phyloP scores from a whole-genome alignment of 2,888 invertebrate species.

The Zygogramma bicolorata region DNA sequence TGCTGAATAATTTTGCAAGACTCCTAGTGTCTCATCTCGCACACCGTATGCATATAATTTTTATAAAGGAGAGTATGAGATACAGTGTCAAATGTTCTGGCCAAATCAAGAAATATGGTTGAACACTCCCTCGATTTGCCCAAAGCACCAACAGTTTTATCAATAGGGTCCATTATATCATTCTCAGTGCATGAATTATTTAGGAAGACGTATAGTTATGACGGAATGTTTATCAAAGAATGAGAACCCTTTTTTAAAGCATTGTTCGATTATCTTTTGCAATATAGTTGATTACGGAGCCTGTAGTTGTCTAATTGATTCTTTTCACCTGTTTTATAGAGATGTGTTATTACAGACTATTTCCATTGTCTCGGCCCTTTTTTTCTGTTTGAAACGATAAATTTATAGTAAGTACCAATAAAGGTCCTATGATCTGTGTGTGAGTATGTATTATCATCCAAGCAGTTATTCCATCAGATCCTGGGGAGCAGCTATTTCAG shows the following conservation, averaged over 20 bases:
- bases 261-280: slow-evolving; percentile 5
- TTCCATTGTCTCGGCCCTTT: neutral
- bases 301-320: neutral
- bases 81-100: slow-evolving; percentile 14
- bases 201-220: slow-evolving; percentile 12
- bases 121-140: slow-evolving; percentile 8
- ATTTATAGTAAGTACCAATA: slow-evolving; percentile 7
- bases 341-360: neutral
- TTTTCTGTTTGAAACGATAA: neutral
- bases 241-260: slow-evolving; percentile 10
- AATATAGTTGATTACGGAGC: neutral
- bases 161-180: slow-evolving; percentile 13
- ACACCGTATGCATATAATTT: slow-evolving; percentile 2
- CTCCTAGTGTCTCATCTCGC: neutral
- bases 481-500: too few relatives aligned
- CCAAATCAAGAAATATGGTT: slow-evolving; percentile 14
- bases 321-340: neutral
- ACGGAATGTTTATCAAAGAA: slow-evolving; percentile 15
- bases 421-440: neutral
- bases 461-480: too few relatives aligned
- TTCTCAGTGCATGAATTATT: slow-evolving; percentile 7
- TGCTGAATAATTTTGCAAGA: slow-evolving; percentile 5
- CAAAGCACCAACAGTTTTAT: slow-evolving; percentile 19
- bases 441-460: too few relatives aligned
- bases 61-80: slow-evolving; percentile 11